Base-by-base conservation (phyloP, 92 coral and sea anemone genomes). In the Pocillopora meandrina region DNA sequence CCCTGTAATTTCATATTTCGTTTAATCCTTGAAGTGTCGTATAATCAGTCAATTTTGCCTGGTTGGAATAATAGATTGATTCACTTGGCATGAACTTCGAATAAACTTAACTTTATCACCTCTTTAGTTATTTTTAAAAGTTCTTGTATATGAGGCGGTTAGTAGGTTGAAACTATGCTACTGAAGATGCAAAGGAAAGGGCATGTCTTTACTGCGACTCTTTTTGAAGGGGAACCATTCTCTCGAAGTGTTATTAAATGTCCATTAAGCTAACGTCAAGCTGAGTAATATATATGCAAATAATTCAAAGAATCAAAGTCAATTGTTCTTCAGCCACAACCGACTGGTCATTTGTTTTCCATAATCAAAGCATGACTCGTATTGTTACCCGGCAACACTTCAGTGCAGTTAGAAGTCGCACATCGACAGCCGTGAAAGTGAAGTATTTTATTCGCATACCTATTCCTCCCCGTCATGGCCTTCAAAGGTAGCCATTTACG, bases 331-430 rank as follows among this genome's bases (percentile, higher is more conserved):
- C 69, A 33, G 21, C 66, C 31, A 33, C 69, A 59, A 70, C 70
- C 35, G 77, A 81, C 35, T 59, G 85, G 12, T 72, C 20, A 83
- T 71, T 61, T 83, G 70, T 61, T 72, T 74, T 33, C 20, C 34
- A 83, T 13, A 62, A 67, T 74, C 73, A 16, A 52, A 5, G 49
- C 55, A 73, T 78, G 83, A 52, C 80, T 63, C 31, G 77, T 60
- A 72, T 72, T 74, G 86, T 83, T 64, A 83, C 86, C 86, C 86
- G 74, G 86, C 86, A 83, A 83, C 86, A 74, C 80, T 49, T 62
- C 56, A 56, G 61, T 62, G 62, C 75, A 67, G 33, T 59, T 66
- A 36, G 23, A 82, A 58, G 78, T 71, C 66, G 70, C 71, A 21
- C 79, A 58, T 78, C 67, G 21, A 18, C 18, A 18, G 20, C 17